These are phyloP conservation scores for Lithobates sylvaticus DNA, from an alignment of 2,797 vertebrate species.

Conservation along the genomic window DNA sequence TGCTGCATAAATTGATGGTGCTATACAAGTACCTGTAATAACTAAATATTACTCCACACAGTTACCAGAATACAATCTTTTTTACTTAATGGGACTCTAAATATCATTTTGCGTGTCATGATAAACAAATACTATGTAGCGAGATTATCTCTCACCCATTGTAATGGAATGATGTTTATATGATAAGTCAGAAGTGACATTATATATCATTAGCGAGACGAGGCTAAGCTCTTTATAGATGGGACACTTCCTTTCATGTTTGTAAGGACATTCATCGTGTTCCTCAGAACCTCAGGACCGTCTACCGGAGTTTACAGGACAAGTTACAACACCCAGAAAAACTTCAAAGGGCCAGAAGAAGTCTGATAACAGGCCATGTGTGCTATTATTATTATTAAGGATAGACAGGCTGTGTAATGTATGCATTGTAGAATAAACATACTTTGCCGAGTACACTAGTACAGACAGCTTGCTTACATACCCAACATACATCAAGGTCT, in stretches of 20 bases:
- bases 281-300: neutral
- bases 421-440: conserved; percentile 1
- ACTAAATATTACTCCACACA: too few relatives aligned
- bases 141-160: neutral
- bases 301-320: neutral
- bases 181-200: neutral
- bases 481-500: neutral
- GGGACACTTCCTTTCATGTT: neutral
- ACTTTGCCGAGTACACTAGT: neutral
- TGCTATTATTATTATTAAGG: neutral
- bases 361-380: conserved; percentile 20
- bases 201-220: neutral
- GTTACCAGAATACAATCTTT: too few relatives aligned
- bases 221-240: too few relatives aligned
- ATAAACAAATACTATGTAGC: neutral
- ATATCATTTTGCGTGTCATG: neutral
- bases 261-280: neutral
- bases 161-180: conserved; percentile 10
- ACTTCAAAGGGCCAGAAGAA: conserved; percentile 26
- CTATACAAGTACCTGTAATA: too few relatives aligned
- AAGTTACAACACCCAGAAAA: neutral
- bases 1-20: too few relatives aligned
- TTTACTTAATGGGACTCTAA: too few relatives aligned
- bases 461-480: neutral
- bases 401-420: neutral